phyloP scores from a whole-genome alignment of 2,797 vertebrate species.

The Semotilus atromaculatus region DNA sequence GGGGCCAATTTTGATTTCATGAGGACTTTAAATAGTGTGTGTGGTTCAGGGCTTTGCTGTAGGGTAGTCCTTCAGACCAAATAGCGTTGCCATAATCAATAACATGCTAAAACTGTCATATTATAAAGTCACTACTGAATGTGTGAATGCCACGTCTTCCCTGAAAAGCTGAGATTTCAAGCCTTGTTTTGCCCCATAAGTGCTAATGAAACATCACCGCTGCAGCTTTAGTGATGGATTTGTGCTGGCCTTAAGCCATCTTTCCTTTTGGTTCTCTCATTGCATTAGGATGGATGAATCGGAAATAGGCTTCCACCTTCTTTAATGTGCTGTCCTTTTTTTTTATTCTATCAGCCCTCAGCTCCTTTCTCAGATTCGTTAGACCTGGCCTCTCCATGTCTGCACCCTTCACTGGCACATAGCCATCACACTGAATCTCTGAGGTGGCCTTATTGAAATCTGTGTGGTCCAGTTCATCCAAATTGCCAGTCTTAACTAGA shows the following conservation, averaged over 20 bases:
- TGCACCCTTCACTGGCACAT: constrained; percentile 11
- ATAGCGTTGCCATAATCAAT: not conserved
- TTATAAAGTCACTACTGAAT: not conserved
- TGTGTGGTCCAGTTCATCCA: constrained; percentile 45
- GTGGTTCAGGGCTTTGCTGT: too few species aligned
- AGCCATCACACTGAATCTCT: constrained; percentile 4
- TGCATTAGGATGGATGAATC: not conserved
- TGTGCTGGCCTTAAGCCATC: constrained; percentile 6
- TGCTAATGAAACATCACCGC: constrained; percentile 12
- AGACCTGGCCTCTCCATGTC: not conserved
- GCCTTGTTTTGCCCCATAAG: not conserved
- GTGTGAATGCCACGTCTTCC: not conserved
- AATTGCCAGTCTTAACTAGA: constrained; percentile 35
- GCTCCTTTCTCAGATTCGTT: not conserved
- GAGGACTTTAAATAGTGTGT: too few species aligned
- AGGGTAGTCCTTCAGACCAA: not conserved
- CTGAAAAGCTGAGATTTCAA: not conserved
- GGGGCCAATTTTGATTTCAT: too few species aligned
- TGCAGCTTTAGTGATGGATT: constrained; percentile 22
- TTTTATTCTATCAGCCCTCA: not conserved
- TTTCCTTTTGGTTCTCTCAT: not conserved
- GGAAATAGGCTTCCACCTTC: not conserved
- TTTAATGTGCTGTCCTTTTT: not conserved
- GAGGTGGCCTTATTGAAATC: constrained; percentile 35
- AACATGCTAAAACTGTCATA: not conserved